A percentile compares a stretch with the other conserved stretches of the same genome.
phyloP scores from a whole-genome alignment of 2,888 invertebrate genomes.

The Hydrotaea diabolus region DNA sequence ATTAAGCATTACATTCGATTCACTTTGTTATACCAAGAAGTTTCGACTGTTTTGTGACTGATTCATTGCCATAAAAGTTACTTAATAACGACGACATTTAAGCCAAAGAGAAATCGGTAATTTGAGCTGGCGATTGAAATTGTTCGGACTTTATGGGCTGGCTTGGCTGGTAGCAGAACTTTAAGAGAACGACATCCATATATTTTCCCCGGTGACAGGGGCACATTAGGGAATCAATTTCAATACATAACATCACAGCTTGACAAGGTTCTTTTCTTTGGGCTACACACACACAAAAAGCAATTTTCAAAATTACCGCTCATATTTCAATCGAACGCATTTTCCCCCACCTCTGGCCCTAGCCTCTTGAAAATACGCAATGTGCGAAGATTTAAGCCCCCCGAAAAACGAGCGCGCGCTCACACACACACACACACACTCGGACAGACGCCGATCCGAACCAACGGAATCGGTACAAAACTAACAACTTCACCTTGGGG shows the following conservation, averaged over 20 bases:
- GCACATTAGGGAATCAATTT: slow-evolving; percentile 33
- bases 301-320: slow-evolving; percentile 39
- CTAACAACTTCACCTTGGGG: slow-evolving; percentile 36
- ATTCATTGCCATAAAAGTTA: not conserved
- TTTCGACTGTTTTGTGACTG: not conserved
- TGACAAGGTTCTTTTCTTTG: slow-evolving; percentile 25
- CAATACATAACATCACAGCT: slow-evolving; percentile 32
- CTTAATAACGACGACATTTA: not conserved
- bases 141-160: not conserved
- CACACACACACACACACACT: not conserved
- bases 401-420: not conserved
- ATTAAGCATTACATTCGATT: too few relatives aligned
- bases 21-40: too few relatives aligned
- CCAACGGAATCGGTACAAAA: not conserved
- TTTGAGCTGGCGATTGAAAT: not conserved
- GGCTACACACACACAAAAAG: slow-evolving; percentile 29
- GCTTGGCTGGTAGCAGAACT: not conserved
- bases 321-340: slow-evolving; percentile 22
- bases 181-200: not conserved
- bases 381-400: slow-evolving; percentile 28
- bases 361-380: slow-evolving; percentile 26
- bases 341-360: too few relatives aligned
- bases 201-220: slow-evolving; percentile 31
- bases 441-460: too few relatives aligned
- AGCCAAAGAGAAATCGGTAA: not conserved